A percentile compares a stretch with the other conserved stretches of the same genome.
These are phyloP conservation scores for Phylloscopus whistleri DNA, from an alignment of 2,113 vertebrate species.

Conservation along the genomic window DNA sequence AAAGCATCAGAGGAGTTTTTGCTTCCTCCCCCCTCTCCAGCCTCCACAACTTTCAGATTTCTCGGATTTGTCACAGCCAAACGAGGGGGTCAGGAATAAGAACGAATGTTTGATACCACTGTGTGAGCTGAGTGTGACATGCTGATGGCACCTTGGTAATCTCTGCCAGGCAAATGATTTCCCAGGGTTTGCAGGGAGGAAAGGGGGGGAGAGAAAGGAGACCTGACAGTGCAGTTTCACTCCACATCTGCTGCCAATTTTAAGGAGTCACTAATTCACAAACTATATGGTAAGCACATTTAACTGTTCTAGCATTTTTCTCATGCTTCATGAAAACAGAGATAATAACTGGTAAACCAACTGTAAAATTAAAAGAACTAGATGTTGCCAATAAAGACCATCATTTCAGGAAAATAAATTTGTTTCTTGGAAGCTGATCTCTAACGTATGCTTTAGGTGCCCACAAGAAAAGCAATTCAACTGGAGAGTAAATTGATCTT, in stretches of 20 bases:
- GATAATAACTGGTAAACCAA: conserved; percentile 84
- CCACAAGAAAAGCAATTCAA: conserved; percentile 79
- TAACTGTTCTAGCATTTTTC: conserved; percentile 76
- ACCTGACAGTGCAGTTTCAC: conserved; percentile 51
- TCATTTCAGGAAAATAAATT: conserved; percentile 83
- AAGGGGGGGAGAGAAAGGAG: not conserved
- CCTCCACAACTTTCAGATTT: not conserved
- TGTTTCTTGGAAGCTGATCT: conserved; percentile 76
- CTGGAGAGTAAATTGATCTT: conserved; percentile 79
- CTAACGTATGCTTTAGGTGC: conserved; percentile 74
- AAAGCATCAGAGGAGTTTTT: not conserved
- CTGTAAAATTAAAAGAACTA: conserved; percentile 85
- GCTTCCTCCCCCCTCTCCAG: not conserved
- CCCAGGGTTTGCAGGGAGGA: not conserved
- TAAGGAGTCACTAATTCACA: conserved; percentile 74
- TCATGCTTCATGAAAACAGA: conserved; percentile 80
- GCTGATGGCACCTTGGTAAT: not conserved
- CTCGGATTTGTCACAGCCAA: conserved; percentile 44
- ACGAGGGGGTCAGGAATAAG: not conserved
- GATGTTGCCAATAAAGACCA: conserved; percentile 82
- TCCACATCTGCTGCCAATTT: conserved; percentile 62
- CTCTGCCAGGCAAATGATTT: conserved; percentile 24
- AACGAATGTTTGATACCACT: not conserved
- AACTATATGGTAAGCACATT: conserved; percentile 75
- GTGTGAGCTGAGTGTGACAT: not conserved